Conservation (phyloP, 2,797 vertebrate genomes). For the Crypturellus tataupa region DNA sequence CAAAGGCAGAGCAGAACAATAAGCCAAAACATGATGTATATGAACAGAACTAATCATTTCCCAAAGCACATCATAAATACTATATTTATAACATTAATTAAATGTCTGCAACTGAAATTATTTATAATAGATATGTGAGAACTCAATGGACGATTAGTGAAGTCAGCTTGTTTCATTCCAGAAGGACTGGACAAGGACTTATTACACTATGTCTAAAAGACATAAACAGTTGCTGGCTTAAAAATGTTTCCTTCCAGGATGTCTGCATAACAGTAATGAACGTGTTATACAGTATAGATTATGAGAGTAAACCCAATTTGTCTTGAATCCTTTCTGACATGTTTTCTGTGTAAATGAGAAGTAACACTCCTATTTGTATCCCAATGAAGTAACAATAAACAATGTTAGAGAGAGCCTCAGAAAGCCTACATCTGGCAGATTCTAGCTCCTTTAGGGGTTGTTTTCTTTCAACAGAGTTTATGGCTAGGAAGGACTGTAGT, state of each 20-base stretch:
- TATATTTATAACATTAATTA: constrained; percentile 72
- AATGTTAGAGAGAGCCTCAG: neutral
- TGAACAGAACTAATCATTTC: constrained; percentile 29
- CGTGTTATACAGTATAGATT: neutral
- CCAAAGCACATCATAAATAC: constrained; percentile 50
- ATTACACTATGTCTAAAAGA: neutral
- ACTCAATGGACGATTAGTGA: constrained; percentile 67
- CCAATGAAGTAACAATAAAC: neutral
- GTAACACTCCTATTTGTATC: neutral
- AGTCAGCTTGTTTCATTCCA: constrained; percentile 55
- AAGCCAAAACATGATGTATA: neutral
- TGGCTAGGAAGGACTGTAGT: neutral
- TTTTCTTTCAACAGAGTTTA: neutral
- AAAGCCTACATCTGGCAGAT: neutral
- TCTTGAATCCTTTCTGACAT: neutral
- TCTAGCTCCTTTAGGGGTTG: neutral
- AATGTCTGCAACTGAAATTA: constrained; percentile 68
- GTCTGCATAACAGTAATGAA: neutral
- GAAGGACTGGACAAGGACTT: constrained; percentile 38
- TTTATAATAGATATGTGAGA: constrained; percentile 62
- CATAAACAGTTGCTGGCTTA: constrained; percentile 22
- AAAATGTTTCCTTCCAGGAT: constrained; percentile 47
- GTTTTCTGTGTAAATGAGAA: constrained; percentile 6
- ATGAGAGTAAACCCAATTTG: neutral
- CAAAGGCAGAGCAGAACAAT: neutral